Base-by-base conservation (phyloP, 2,113 vertebrate species). In the Aix galericulata region DNA sequence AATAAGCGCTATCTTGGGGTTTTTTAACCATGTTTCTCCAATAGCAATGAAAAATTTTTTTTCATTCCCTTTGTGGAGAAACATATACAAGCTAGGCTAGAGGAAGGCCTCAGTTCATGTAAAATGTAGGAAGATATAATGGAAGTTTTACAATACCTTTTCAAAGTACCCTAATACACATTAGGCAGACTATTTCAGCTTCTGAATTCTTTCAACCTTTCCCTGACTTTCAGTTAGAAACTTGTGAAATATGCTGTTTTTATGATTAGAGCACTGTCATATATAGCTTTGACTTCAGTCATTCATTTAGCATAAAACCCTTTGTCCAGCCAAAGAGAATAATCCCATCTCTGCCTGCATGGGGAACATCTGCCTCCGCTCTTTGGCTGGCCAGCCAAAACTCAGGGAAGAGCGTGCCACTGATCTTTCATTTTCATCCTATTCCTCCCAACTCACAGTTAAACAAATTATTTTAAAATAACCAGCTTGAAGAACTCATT, bases 71-170 rank as follows among this genome's bases (percentile, higher is more conserved):
- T 88, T 87, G 88, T 82, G 84, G 21, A 56, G 64, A 59, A 75
- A 79, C 62, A 82, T n/a, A 72, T 20, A 90, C 79, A 90, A 94
- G 72, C 22, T 40, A 63, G 56, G 89, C 78, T 64, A 73, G 56
- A 88, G 58, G 60, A 95, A 90, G 58, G 56, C 59, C 63, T 90
- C 55, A 32, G 89, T 94, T 96, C 94, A 96, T 94, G 93, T 92
- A 96, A 95, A 96, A 95, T 95, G 86, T 40, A 96, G 44, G 85
- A 90, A 94, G 82, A 44, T 79, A 78, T 89, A 96, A 96, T 95
- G 91, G 82, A 90, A 93, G 26, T 90, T 95, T 81, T 82, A 97
- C 94, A 93, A 91, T 91, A 55, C 64, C 67, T 38, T 93, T 95
- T 91, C 95, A 93, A 89, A 97, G 44, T 22, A 73, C 96, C 93